phyloP scores from a whole-genome alignment of 2,797 vertebrate species.

The Chloroceryle inda region DNA sequence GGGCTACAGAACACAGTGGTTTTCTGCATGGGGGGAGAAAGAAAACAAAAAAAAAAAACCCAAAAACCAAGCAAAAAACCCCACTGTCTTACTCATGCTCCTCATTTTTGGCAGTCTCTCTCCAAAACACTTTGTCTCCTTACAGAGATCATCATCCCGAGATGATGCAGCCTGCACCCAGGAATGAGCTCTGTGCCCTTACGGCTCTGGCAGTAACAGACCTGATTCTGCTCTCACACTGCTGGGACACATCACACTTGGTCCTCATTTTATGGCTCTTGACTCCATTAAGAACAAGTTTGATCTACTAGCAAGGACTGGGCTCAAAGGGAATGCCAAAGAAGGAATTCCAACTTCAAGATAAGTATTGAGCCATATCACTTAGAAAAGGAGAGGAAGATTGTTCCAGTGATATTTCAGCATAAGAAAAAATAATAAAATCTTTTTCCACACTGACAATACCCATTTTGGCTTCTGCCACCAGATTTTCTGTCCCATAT shows the following conservation, averaged over 20 bases:
- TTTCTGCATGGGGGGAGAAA: neutral
- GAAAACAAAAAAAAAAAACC: neutral
- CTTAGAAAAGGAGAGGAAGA: neutral
- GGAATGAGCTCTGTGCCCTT: slow-evolving; percentile 45
- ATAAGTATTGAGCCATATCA: neutral
- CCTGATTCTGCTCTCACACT: slow-evolving; percentile 19
- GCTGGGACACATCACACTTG: slow-evolving; percentile 8
- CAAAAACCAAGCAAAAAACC: neutral
- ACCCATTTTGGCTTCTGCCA: neutral
- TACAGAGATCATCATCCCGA: slow-evolving; percentile 48
- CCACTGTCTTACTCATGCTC: slow-evolving; percentile 59
- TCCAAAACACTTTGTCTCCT: slow-evolving; percentile 60
- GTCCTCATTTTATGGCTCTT: slow-evolving; percentile 39
- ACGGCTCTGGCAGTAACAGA: slow-evolving; percentile 23
- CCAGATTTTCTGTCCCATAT: neutral
- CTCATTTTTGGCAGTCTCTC: slow-evolving; percentile 49
- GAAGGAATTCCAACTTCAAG: neutral
- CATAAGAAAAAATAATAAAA: neutral
- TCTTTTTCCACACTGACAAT: neutral
- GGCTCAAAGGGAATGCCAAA: slow-evolving; percentile 26
- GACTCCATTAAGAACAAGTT: slow-evolving; percentile 26
- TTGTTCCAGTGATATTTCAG: neutral
- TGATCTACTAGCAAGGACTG: neutral
- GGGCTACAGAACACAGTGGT: slow-evolving; percentile 18
- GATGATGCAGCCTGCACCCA: slow-evolving; percentile 35